These are phyloP conservation scores for Pogonophryne albipinna DNA, from an alignment of 2,797 vertebrate species.

Conservation along the genomic window DNA sequence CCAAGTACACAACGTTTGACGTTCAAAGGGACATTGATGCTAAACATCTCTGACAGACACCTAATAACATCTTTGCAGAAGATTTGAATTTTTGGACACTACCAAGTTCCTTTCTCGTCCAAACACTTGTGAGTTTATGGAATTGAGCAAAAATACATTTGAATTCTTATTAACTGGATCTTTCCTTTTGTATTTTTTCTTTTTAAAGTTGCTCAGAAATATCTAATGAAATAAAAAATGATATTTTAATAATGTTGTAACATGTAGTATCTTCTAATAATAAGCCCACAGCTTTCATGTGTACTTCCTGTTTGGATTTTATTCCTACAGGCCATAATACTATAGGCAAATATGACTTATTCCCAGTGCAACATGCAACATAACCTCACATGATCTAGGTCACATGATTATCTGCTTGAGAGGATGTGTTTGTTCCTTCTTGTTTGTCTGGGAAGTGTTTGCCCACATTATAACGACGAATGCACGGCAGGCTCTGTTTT, in stretches of 20 bases:
- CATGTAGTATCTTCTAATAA: background rate
- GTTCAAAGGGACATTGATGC: no score
- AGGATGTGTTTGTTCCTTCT: background rate
- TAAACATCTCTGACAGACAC: no score
- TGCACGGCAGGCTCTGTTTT: slow-evolving; percentile 36
- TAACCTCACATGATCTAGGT: background rate
- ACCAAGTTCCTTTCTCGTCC: no score
- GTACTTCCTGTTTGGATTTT: background rate
- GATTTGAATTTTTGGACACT: no score
- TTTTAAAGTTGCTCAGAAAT: background rate
- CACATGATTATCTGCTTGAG: background rate
- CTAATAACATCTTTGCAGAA: no score
- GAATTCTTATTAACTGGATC: background rate
- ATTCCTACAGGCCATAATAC: background rate
- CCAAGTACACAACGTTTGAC: no score
- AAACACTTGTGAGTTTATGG: background rate
- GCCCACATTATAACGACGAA: slow-evolving; percentile 34
- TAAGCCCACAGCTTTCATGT: background rate
- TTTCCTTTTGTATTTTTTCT: background rate
- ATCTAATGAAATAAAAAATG: background rate
- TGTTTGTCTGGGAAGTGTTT: slow-evolving; percentile 39
- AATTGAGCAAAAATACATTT: background rate
- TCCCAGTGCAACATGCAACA: background rate
- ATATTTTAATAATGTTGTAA: background rate
- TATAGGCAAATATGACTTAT: background rate